Percentiles rank a stretch among this genome's conserved stretches.
Conservation (phyloP, 1,140 invertebrate species). For the Aphelinus certus region DNA sequence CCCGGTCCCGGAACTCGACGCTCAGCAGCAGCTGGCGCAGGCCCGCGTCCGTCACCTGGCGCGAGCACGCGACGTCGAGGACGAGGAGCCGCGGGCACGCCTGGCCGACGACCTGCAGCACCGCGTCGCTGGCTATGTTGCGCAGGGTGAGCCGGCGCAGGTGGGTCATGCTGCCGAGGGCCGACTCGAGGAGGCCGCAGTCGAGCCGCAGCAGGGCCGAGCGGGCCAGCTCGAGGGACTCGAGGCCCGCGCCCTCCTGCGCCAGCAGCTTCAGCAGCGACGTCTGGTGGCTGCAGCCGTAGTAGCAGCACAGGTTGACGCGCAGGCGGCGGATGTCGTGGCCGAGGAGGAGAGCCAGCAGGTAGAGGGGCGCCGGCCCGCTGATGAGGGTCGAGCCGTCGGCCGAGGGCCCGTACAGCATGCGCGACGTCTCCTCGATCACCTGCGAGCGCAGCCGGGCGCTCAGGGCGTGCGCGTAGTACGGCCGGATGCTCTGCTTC, state of each 20-base stretch:
- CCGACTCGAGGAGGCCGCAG: constrained; percentile 59
- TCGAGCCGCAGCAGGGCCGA: constrained; percentile 63
- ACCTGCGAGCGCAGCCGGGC: constrained; percentile 57
- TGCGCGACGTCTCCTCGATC: constrained; percentile 60
- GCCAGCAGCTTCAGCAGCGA: constrained; percentile 61
- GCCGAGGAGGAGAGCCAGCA: constrained; percentile 61
- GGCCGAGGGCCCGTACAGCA: constrained; percentile 55
- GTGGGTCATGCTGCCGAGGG: constrained; percentile 59
- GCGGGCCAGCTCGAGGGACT: constrained; percentile 60
- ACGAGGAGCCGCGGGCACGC: constrained; percentile 60
- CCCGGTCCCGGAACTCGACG: constrained; percentile 61
- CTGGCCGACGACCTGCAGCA: constrained; percentile 62
- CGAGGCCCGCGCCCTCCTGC: constrained; percentile 59
- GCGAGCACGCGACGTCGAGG: constrained; percentile 64
- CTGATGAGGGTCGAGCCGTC: constrained; percentile 58
- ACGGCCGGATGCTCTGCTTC: constrained; percentile 61
- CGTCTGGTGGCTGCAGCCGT: constrained; percentile 67
- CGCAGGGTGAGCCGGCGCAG: constrained; percentile 59
- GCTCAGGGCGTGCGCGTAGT: constrained; percentile 61
- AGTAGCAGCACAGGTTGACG: constrained; percentile 66
- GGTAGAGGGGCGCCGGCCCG: constrained; percentile 61
- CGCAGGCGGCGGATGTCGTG: constrained; percentile 62
- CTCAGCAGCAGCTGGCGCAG: constrained; percentile 62
- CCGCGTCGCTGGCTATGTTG: constrained; percentile 64
- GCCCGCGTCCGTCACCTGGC: constrained; percentile 64